Base-by-base conservation (phyloP, 35 echinoderm and acorn worm genomes). In the Stichopus chloronotus region DNA sequence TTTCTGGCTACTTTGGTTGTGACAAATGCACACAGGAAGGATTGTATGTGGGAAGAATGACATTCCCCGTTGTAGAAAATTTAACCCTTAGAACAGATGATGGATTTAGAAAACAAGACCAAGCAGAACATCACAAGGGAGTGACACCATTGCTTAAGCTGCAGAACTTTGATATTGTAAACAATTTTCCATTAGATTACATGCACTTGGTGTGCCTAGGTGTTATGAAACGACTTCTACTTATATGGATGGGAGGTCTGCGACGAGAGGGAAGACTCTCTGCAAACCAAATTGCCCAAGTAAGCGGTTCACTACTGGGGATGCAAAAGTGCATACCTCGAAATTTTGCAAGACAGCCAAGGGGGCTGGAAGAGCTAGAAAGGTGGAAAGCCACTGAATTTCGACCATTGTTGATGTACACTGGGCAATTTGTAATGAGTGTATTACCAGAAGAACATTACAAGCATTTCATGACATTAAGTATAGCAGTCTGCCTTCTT, bases 191-290 rank as follows among this genome's bases (percentile, higher is more conserved):
- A n/a, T 52, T 93, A 22, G 93, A 97, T 72, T 93, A 86, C 71
- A 96, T 96, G 95, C 95, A 96, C 23, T 92, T 93, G 58, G 83
- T 87, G 9, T 95, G 95, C 55, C 81, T 96, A 6, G 95, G 95
- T 60, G 92, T 96, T 0, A 86, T 93, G 92, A 93, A 63, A 69
- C 91, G 79, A 87, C 63, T 96, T 21, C 52, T 96, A 5, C 88
- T 96, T 7, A 87, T 96, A 87, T 94, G 92, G 95, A 93, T 87
- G 25, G 19, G 95, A 91, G 92, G 92, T 6, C 87, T 88, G 61
- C 59, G 87, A 7, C 8, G 52, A 1, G 53, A 88, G 12, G 78
- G 57, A 8, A 30, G 72, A 91, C 60, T 93, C 17, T 21, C 59
- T 6, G 71, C 92, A 58, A 92, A 19, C 6, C 80, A 96, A 71